Base-by-base conservation (phyloP, 1,140 invertebrate genomes). In the Aphidius ervi region DNA sequence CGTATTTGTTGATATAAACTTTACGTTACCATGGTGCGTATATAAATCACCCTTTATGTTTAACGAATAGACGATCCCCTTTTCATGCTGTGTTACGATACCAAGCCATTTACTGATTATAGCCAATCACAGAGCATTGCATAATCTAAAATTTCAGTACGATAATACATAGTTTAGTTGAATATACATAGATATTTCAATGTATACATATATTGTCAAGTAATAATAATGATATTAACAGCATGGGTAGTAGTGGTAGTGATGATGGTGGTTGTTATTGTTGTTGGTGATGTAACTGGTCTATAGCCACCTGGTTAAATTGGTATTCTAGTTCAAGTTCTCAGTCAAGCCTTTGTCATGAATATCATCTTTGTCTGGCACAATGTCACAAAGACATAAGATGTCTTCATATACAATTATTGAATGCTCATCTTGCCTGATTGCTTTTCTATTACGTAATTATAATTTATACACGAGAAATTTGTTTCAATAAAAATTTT, bases 211-310 rank as follows among this genome's bases (percentile, higher is more conserved):
- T 31, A 4, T 31, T 9, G 52, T 41, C 49, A 40, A 54, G 52
- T 16, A n/a, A 64, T 61, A 63, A 65, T 78, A 78, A 78, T 80
- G 76, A 76, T 75, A 78, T 78, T 72, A 80, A 70, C 73, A 67
- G 71, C 69, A 31, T 0, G 1, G 4, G 23, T 31, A 3, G 23
- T 31, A 3, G 23, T 31, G 2, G 23, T 31, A 3, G 23, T 31
- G 2, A 4, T 31, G 4, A 4, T 31, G 4, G 23, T 31, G 4
- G 23, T 31, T 31, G 23, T 31, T 31, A 31, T 31, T 31, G 23
- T 31, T 31, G 23, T 31, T 31, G 23, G 23, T 31, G 4, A 31
- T 31, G 23, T 31, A 31, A 31, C 23, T 31, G 23, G 23, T 31
- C 23, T 31, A 31, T 31, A 31, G 23, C 23, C 23, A 31, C 23